These are phyloP conservation scores for Crioceris asparagi DNA, from an alignment of 2,888 invertebrate species.

Conservation along the genomic window DNA sequence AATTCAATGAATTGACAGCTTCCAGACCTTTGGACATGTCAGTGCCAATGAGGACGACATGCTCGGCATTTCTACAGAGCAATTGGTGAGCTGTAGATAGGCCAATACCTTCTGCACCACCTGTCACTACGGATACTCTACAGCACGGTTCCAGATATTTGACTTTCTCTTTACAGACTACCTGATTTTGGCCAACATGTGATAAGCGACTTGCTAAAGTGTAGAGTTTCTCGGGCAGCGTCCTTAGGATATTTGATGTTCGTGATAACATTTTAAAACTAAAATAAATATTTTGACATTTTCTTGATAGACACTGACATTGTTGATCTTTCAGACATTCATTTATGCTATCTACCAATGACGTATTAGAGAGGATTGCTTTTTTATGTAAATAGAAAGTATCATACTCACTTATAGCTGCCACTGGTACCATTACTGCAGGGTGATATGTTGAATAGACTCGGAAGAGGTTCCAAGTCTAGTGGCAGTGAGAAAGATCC, in stretches of 20 bases:
- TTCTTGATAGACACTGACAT: no score
- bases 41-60: constrained; percentile 28
- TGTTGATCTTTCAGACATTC: no score
- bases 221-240: no score
- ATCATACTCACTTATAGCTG: constrained; percentile 53
- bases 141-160: constrained; percentile 10
- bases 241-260: no score
- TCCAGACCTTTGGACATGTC: constrained; percentile 28
- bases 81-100: constrained; percentile 38
- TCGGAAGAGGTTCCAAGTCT: constrained; percentile 79
- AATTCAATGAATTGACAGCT: constrained; percentile 28
- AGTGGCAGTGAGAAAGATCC: constrained; percentile 76
- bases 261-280: no score
- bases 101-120: constrained; percentile 39
- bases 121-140: constrained; percentile 40
- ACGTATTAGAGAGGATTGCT: no score
- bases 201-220: no score
- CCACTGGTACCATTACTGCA: constrained; percentile 48
- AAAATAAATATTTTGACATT: no score
- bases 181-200: no score
- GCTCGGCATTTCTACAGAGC: constrained; percentile 36
- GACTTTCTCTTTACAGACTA: constrained; percentile 3
- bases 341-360: no score
- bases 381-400: background rate
- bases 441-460: constrained; percentile 78